These are phyloP conservation scores for Colostygia pectinataria DNA, from an alignment of 2,888 invertebrate genomes.

Conservation along the genomic window DNA sequence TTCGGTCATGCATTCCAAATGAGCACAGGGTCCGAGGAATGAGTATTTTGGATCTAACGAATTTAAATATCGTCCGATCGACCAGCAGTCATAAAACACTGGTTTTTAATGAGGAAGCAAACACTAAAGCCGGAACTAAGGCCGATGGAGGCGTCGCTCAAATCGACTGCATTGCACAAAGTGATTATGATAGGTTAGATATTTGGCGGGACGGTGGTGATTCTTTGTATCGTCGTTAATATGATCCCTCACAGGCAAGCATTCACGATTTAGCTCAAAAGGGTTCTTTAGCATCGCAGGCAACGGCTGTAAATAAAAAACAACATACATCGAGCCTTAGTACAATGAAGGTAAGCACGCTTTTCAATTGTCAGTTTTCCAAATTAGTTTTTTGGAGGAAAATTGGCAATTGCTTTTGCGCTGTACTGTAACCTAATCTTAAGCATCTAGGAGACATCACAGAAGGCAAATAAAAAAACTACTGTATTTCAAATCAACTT, in stretches of 20 bases:
- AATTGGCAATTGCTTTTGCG: constrained; percentile 59
- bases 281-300: constrained; percentile 83
- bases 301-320: constrained; percentile 84
- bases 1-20: constrained; percentile 73
- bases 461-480: constrained; percentile 38
- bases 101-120: constrained; percentile 72
- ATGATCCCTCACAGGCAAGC: constrained; percentile 83
- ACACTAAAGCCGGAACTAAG: constrained; percentile 67
- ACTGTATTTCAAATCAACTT: constrained; percentile 23
- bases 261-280: constrained; percentile 83
- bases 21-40: constrained; percentile 74
- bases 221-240: constrained; percentile 80
- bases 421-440: constrained; percentile 63
- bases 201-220: constrained; percentile 78
- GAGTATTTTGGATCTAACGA: constrained; percentile 62
- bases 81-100: constrained; percentile 77
- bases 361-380: constrained; percentile 59
- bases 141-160: constrained; percentile 45
- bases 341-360: constrained; percentile 71
- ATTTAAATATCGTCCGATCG: constrained; percentile 35
- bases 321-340: constrained; percentile 83
- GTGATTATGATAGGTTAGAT: constrained; percentile 76
- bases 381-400: constrained; percentile 37
- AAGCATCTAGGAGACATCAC: constrained; percentile 72
- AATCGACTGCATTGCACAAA: constrained; percentile 67